Evolutionary conservation across 2,888 invertebrate species (phyloP).

Genomic region (Chaetogeoica ovagalla): DNA sequence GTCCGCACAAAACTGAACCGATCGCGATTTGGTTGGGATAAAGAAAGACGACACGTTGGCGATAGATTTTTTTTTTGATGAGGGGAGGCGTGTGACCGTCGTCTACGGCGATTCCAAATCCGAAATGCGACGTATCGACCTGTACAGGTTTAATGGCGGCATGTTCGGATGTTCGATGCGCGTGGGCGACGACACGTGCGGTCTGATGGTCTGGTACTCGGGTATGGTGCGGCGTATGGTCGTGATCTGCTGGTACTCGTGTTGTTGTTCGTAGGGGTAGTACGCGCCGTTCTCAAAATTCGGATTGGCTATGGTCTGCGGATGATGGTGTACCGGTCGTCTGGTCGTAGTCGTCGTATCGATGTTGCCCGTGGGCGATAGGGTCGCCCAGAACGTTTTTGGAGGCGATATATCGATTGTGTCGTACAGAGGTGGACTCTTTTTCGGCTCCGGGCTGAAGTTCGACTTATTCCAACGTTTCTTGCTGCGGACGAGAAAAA

Average conservation of each 20-base stretch:
- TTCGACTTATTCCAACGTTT: constrained; percentile 48
- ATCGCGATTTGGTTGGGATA: no score
- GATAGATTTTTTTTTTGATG: no score
- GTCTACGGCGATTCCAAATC: constrained; percentile 40
- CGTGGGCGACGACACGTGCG: constrained; percentile 77
- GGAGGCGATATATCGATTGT: constrained; percentile 43
- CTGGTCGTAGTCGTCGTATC: constrained; percentile 60
- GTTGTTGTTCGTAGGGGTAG: constrained; percentile 66
- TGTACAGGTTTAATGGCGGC: constrained; percentile 72
- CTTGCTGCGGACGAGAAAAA: constrained; percentile 5
- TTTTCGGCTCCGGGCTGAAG: constrained; percentile 45
- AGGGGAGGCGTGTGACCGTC: no score
- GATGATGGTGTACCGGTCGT: constrained; percentile 60
- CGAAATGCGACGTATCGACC: constrained; percentile 59
- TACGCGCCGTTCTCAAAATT: constrained; percentile 74
- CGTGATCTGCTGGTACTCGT: constrained; percentile 64
- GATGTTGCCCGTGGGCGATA: constrained; percentile 71
- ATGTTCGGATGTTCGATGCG: constrained; percentile 80
- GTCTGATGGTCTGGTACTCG: constrained; percentile 60
- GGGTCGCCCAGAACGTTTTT: constrained; percentile 76
- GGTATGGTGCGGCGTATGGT: constrained; percentile 54
- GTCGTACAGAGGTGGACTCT: constrained; percentile 45
- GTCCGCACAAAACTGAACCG: no score
- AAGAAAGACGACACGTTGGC: no score
- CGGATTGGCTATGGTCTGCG: constrained; percentile 52